Conservation (phyloP, 64 coral and sea anemone genomes). For the Acropora tenuis region DNA sequence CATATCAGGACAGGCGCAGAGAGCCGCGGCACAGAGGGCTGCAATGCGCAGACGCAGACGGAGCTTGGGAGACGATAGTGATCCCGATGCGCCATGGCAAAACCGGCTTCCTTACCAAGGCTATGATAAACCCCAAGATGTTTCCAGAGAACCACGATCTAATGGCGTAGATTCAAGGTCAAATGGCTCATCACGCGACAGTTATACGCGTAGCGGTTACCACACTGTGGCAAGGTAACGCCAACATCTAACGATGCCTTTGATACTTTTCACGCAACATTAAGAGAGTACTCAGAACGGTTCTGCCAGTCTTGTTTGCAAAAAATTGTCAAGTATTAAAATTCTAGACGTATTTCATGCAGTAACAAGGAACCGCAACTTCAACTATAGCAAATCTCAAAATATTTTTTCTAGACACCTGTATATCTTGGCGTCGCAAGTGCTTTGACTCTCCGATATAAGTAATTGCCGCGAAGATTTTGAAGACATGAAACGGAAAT, state of each 20-base stretch:
- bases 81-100: not conserved
- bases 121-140: not conserved
- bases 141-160: not conserved
- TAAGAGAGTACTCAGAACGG: not conserved
- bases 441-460: too few relatives aligned
- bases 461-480: too few relatives aligned
- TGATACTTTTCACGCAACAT: too few relatives aligned
- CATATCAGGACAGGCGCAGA: constrained; percentile 95
- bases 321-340: not conserved
- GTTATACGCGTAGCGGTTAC: not conserved
- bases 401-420: too few relatives aligned
- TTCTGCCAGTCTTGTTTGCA: not conserved
- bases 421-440: too few relatives aligned
- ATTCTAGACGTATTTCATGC: too few relatives aligned
- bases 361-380: too few relatives aligned
- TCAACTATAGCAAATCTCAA: too few relatives aligned
- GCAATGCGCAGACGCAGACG: constrained; percentile 66
- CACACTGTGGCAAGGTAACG: constrained; percentile 21
- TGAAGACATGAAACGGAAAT: too few relatives aligned
- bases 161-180: not conserved
- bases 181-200: not conserved
- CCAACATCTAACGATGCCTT: not conserved
- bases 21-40: constrained; percentile 79
- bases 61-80: constrained; percentile 85
- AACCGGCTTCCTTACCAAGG: not conserved